Evolutionary conservation across 2,797 vertebrate genomes (phyloP).

Genomic region (Paratrypauchen microcephalus): DNA sequence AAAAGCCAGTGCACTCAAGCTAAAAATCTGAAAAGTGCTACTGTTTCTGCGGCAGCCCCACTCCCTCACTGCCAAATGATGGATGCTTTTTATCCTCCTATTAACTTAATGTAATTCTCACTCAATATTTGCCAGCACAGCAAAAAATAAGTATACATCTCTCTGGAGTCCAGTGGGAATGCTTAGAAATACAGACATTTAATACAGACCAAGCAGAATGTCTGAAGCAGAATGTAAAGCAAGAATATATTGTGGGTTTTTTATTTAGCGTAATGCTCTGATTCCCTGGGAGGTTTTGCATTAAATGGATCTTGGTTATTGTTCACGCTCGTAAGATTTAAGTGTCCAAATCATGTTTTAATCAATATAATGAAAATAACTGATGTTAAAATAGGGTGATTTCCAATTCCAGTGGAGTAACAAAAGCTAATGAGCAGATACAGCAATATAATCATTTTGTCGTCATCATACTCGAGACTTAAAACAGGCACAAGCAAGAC

Average conservation of each 20-base stretch:
- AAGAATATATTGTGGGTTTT: neutral
- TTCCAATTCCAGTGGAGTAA: neutral
- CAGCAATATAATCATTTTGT: neutral
- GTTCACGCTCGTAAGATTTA: neutral
- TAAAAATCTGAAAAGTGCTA: constrained; percentile 39
- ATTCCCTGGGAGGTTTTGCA: neutral
- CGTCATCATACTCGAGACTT: no score
- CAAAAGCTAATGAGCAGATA: neutral
- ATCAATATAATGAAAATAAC: no score
- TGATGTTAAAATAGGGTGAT: no score
- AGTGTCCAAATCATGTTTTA: neutral
- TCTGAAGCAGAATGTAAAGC: constrained; percentile 1
- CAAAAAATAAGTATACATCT: constrained; percentile 47
- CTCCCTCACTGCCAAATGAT: constrained; percentile 52
- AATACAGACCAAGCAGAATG: constrained; percentile 31
- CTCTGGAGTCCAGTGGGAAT: constrained; percentile 33
- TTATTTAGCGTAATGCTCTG: neutral
- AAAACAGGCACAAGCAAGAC: no score
- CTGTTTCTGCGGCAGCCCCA: constrained; percentile 25
- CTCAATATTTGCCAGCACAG: constrained; percentile 57
- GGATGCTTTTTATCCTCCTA: constrained; percentile 46
- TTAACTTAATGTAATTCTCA: constrained; percentile 67
- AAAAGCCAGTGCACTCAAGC: constrained; percentile 24
- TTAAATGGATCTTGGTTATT: neutral
- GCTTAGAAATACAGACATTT: constrained; percentile 26